Percentiles rank a stretch among this genome's conserved stretches.
Evolutionary conservation across 2,113 vertebrate genomes (phyloP).

Genomic region (Pangasianodon gigas): DNA sequence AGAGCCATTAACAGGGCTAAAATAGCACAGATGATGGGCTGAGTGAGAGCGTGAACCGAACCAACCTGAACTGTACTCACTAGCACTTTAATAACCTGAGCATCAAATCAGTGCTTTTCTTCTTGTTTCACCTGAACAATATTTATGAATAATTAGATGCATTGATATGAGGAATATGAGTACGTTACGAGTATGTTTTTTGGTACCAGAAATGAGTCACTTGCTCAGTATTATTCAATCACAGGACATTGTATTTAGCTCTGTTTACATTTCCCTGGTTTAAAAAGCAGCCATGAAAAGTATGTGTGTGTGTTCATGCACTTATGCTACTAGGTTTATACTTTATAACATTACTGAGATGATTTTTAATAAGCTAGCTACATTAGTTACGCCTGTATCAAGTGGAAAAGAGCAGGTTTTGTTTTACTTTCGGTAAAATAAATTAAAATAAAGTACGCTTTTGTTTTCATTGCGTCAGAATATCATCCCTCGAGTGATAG

Average conservation of each 20-base stretch:
- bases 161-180: neutral
- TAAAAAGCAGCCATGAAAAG: neutral
- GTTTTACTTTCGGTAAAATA: neutral
- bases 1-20: slow-evolving; percentile 75
- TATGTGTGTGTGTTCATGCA: neutral
- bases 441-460: neutral
- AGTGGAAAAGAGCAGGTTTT: neutral
- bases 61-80: neutral
- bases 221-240: neutral
- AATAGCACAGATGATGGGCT: slow-evolving; percentile 63
- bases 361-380: neutral
- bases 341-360: neutral
- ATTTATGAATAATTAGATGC: neutral
- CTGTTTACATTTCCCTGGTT: neutral
- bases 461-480: neutral
- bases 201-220: neutral
- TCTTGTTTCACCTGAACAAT: neutral
- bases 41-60: neutral
- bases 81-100: neutral
- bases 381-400: neutral
- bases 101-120: neutral
- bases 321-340: neutral
- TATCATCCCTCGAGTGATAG: neutral
- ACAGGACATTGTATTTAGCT: neutral
- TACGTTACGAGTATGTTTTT: neutral